Percentiles rank a stretch among this genome's conserved stretches.
These are phyloP conservation scores for Cyprinodon diabolis DNA, from an alignment of 2,797 vertebrate genomes.

Conservation along the genomic window DNA sequence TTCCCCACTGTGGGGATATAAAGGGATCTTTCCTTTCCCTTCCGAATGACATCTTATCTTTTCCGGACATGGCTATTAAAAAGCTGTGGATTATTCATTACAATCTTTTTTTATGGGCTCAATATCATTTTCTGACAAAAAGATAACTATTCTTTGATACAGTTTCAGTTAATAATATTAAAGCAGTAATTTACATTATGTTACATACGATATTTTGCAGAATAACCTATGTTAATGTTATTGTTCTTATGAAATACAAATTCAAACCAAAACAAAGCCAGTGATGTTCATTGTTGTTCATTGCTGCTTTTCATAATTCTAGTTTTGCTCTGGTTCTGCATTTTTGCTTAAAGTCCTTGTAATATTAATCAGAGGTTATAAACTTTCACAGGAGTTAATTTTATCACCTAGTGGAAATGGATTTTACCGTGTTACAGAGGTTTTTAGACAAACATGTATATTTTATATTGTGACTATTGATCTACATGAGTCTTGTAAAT, in stretches of 20 bases:
- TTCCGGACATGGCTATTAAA: no score
- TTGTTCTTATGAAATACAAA: background rate
- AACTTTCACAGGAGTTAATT: background rate
- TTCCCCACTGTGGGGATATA: no score
- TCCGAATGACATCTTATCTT: no score
- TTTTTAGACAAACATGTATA: background rate
- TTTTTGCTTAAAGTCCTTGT: background rate
- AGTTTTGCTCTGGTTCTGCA: background rate
- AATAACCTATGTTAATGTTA: background rate
- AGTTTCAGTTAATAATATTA: no score
- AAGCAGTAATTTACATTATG: background rate
- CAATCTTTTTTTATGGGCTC: no score
- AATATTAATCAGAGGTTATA: background rate
- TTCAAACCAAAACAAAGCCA: background rate
- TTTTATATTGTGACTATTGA: background rate
- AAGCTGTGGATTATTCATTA: no score
- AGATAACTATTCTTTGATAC: no score
- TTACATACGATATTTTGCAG: background rate
- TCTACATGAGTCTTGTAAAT: background rate
- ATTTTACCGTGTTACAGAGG: background rate
- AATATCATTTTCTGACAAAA: no score
- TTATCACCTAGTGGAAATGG: background rate
- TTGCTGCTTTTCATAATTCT: background rate
- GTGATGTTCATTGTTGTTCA: background rate
- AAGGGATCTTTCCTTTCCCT: no score